phyloP scores from a whole-genome alignment of 2,797 vertebrate genomes.

The Pachyuromys duprasi region DNA sequence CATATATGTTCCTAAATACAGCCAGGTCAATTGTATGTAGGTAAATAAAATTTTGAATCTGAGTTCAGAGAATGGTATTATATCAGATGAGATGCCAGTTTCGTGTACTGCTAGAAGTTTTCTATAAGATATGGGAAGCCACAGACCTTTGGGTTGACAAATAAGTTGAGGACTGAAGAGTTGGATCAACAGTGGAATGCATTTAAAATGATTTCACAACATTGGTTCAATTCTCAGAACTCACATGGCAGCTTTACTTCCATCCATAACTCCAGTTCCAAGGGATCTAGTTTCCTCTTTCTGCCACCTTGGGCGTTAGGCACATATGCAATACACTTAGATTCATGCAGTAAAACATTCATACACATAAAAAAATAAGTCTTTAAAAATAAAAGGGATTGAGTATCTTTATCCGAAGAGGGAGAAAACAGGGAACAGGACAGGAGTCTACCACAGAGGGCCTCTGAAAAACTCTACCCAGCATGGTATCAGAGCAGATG shows the following conservation, averaged over 20 bases:
- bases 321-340: neutral
- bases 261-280: too few species aligned
- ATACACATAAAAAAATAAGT: neutral
- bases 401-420: too few species aligned
- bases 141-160: neutral
- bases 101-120: neutral
- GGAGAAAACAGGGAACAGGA: too few species aligned
- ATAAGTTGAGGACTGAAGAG: neutral
- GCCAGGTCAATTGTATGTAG: neutral
- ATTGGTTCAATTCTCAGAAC: neutral
- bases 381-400: too few species aligned
- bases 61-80: conserved; percentile 27
- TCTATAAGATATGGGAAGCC: neutral
- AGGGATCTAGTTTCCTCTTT: too few species aligned
- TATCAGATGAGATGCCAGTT: neutral
- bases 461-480: too few species aligned
- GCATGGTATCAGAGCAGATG: too few species aligned
- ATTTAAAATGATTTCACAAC: neutral
- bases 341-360: neutral
- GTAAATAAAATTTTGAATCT: conserved; percentile 55
- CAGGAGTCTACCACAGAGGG: too few species aligned
- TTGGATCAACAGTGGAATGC: neutral
- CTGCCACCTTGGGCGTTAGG: neutral
- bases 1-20: neutral
- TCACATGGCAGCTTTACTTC: neutral